These are phyloP conservation scores for Papilio elwesi DNA, from an alignment of 2,888 invertebrate genomes.

Conservation along the genomic window DNA sequence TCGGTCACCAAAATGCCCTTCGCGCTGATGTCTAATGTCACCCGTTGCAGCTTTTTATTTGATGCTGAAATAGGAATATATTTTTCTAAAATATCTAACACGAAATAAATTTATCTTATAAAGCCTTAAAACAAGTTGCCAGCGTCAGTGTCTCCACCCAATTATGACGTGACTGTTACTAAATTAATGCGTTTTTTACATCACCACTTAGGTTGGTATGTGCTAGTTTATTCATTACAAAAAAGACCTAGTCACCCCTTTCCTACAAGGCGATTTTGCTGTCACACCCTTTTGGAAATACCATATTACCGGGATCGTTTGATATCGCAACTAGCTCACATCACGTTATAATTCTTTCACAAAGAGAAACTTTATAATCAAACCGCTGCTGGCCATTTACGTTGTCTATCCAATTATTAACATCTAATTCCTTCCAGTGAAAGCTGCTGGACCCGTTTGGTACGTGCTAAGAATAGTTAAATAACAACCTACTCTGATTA, in stretches of 20 bases:
- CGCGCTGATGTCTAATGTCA: slow-evolving; percentile 89
- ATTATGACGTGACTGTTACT: too few relatives aligned
- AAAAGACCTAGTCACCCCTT: too few relatives aligned
- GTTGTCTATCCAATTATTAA: slow-evolving; percentile 11
- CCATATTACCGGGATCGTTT: not conserved
- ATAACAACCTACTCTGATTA: not conserved
- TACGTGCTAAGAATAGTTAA: slow-evolving; percentile 21
- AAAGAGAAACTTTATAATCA: slow-evolving; percentile 24
- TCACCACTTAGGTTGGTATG: too few relatives aligned
- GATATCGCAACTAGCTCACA: not conserved
- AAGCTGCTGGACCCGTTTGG: slow-evolving; percentile 30
- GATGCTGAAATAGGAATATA: slow-evolving; percentile 63
- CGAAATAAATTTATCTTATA: too few relatives aligned
- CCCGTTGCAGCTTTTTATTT: slow-evolving; percentile 85
- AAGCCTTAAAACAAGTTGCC: too few relatives aligned
- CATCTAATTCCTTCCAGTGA: slow-evolving; percentile 30
- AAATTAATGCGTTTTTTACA: too few relatives aligned
- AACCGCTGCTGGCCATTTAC: slow-evolving; percentile 5
- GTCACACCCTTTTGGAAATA: too few relatives aligned
- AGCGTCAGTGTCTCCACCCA: too few relatives aligned
- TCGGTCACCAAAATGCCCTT: slow-evolving; percentile 91
- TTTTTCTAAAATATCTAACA: too few relatives aligned
- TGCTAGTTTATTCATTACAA: too few relatives aligned
- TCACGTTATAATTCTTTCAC: not conserved
- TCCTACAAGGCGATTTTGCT: too few relatives aligned